Base-by-base conservation (phyloP, 2,888 invertebrate genomes). In the Megastigmus dorsalis region DNA sequence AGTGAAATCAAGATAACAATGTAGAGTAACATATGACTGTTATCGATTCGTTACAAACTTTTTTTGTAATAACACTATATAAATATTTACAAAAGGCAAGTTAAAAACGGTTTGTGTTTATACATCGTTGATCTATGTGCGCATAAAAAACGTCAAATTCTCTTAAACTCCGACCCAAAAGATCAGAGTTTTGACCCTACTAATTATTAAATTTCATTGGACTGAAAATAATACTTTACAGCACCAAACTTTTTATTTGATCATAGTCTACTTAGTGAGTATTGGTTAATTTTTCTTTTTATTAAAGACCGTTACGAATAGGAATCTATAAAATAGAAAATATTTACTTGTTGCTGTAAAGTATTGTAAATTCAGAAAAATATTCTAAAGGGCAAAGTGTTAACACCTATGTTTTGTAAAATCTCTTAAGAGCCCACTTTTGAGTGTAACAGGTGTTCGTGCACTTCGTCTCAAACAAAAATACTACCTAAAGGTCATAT, bases 401-500 rank as follows among this genome's bases (percentile, higher is more conserved):
- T n/a, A n/a, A 7, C 26, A 26, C 6, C 13, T 52, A 13, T 9
- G 10, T 38, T 54, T 9, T 15, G 4, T 33, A 23, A 13, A 18
- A n/a, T n/a, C n/a, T 28, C 4, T 48, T 30, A 5, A 59, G 26
- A 26, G 5, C 7, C n/a, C n/a, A n/a, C n/a, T n/a, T n/a, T n/a
- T n/a, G n/a, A n/a, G n/a, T n/a, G n/a, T n/a, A n/a, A n/a, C n/a
- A n/a, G n/a, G n/a, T n/a, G n/a, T n/a, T n/a, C n/a, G n/a, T n/a
- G n/a, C n/a, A n/a, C n/a, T 20, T 18, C 36, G 15, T 41, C n/a
- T 65, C 20, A 75, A 45, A 70, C 66, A 43, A 65, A 72, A 36
- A 52, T 36, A 43, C 13, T 63, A 50, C 48, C 36, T 30, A 48
- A 50, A 63, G 59, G 80, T 85, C 82, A 90, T 83, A 90, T 88